Base-by-base conservation (phyloP, 2,888 invertebrate species). In the Xanthostigma xanthostigma region DNA sequence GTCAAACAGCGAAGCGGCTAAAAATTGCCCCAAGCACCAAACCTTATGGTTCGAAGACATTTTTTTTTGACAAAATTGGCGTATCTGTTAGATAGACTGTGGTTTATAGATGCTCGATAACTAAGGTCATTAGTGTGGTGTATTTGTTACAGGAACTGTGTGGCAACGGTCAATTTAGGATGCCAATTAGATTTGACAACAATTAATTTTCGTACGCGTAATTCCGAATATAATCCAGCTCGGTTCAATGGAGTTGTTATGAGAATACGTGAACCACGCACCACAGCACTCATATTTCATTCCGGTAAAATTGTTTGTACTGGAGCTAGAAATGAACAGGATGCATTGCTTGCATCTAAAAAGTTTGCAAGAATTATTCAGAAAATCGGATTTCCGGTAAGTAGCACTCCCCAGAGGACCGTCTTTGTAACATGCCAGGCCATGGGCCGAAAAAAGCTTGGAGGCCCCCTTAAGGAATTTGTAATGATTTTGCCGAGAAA, bases 291-390 rank as follows among this genome's bases (percentile, higher is more conserved):
- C 17, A 82, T 84, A 55, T 89, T 89, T 62, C 78, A 78, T 56
- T 85, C 87, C 8, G 88, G 88, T 0, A 89, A 88, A 71, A 74
- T 89, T 46, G 84, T 89, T 0, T 84, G 86, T 56, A 88, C 88
- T 0, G 88, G 88, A 5, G 79, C 86, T 3, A 78, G 79, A 60
- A 84, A 80, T 63, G 88, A 88, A 66, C 76, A 78, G 41, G 83
- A 86, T 63, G 81, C 85, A 0, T 78, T 81, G 58, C 67, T 88
- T 51, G 87, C 85, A 1, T 77, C 85, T 0, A 76, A 85, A 54
- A 89, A 89, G 63, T 86, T 86, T 69, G 84, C 85, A 1, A 74
- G 86, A 58, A 88, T 89, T 51, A 78, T 89, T 51, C 86, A 89
- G 58, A 87, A 84, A 66, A 67, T 89, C 14, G 85, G 85, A 45